Evolutionary conservation across 1,140 invertebrate species (phyloP), one percentile per base, ranked within the genome.

Genomic region (Drosophila mayri): DNA sequence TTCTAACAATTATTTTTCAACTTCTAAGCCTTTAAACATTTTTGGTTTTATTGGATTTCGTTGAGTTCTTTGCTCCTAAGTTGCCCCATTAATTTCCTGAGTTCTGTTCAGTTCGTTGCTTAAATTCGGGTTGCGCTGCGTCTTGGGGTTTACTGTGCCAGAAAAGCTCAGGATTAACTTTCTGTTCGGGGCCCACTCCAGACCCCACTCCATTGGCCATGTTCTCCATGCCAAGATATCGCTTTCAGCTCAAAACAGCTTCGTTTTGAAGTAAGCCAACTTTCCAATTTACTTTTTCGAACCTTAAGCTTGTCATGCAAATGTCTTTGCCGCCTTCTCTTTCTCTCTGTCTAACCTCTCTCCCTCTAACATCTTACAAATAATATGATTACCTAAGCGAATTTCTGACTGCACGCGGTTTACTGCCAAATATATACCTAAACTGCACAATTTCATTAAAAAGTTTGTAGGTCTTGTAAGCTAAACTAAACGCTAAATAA

Each of bases 391-490:
- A 79, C 50, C 62, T 58, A 87, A 73, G 70, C 70, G 67, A 87
- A 43, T 83, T 84, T 84, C 77, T 90, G 85, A 85, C 57, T 85
- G 85, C 85, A 90, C 85, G 85, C 86, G 86, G 86, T 81, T 90
- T 90, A 81, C 57, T 67, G 44, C 74, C 55, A 71, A 78, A 75
- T 66, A 74, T 65, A 79, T 82, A 81, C 58, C 67, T 76, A 61
- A 90, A 90, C 72, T 90, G 85, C 85, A 90, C 85, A 90, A 75
- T 85, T 90, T 79, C 74, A 85, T 90, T 85, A 50, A 90, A 84
- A 50, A 60, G 76, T 86, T 79, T 77, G 77, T 88, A 88, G 84
- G 84, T 88, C 64, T 82, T 82, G 37, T 72, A 73, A 72, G 57
- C 67, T 60, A 78, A 77, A 67, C 54, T 64, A 76, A 85, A 67